Evolutionary conservation across 1,140 invertebrate genomes (phyloP), one percentile per base, ranked within the genome.

Genomic region (Cardiocondyla obscurior): DNA sequence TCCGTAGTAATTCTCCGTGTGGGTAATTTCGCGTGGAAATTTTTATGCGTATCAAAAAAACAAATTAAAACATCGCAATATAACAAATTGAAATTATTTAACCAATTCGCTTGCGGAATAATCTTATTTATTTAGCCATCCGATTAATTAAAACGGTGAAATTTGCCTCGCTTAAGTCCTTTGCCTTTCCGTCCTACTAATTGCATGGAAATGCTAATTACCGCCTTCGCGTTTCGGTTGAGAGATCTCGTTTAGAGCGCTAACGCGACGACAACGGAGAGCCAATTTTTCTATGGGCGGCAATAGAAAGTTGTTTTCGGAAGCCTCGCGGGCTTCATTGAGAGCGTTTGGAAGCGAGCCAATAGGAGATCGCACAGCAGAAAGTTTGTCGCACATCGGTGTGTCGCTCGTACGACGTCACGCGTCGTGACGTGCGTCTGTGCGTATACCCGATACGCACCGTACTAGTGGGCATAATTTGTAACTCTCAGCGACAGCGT

Each of bases 341-440:
- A 87, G 86, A 88, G 86, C 83, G 84, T 30, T 70, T 88, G 85
- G 83, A 88, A 88, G 81, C 82, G 84, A 81, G 82, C 84, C 87
- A 88, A 88, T 88, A 84, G 22, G 86, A 86, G 87, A 88, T 73
- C 55, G 67, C 73, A 85, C 74, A 72, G 82, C 77, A 87, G 82
- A 85, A 84, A 84, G 86, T 79, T 70, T 87, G 84, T 53, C 76
- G 67, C 85, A 69, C 82, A 49, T 62, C 57, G 82, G 57, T 58
- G 76, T 64, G 46, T 79, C 69, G 28, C 33, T 62, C 30, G 49
- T 72, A 67, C 82, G 72, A 86, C 85, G 85, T 86, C 85, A 86
- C 70, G 58, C 12, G 16, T 22, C 25, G 67, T 87, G 84, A 86
- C 85, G 81, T 65, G 39, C 46, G n/a, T 82, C 55, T 36, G 19